Base-by-base conservation (phyloP, 2,888 invertebrate species). In the Xestobium rufovillosum region DNA sequence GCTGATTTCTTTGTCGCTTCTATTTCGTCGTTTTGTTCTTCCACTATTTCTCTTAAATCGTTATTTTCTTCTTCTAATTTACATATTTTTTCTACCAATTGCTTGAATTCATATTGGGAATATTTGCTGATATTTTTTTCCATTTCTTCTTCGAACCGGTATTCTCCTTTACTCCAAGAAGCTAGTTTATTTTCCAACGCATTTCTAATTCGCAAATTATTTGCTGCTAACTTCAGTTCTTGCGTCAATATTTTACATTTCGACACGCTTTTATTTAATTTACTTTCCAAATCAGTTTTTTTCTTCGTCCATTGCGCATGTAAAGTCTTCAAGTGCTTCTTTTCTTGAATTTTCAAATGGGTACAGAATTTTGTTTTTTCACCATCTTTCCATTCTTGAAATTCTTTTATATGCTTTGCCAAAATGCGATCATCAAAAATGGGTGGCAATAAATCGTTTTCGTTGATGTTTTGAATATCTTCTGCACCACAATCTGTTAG, bases 301-400 rank as follows among this genome's bases (percentile, higher is more conserved):
- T 72, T 71, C 38, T 68, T 69, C 4, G 67, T 61, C 76, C 78
- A 80, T 44, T 77, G 76, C 4, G 42, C 43, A 31, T 53, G 42
- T 4, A 53, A 38, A 16, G 36, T 42, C 4, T 27, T 39, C 26
- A 42, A 15, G 6, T n/a, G 35, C 35, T 10, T 36, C 19, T 34
- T 50, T 3, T 12, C 15, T 3, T 12, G 6, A 2, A 33, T 33
- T 10, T 25, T 13, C 3, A 25, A n/a, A n/a, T n/a, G n/a, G n/a
- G n/a, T n/a, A n/a, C n/a, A 70, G 51, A 78, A 83, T 4, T 75
- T 54, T 41, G 75, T 70, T 52, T 80, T 76, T 51, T 83, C 78
- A 14, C 72, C 68, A 42, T 76, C 73, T 53, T 83, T 85, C 84
- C 85, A 86, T 14, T 75, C 75, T 52, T 81, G 80, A 2, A 86